Base-by-base conservation (phyloP, 2,797 vertebrate species). In the Crenichthys baileyi region DNA sequence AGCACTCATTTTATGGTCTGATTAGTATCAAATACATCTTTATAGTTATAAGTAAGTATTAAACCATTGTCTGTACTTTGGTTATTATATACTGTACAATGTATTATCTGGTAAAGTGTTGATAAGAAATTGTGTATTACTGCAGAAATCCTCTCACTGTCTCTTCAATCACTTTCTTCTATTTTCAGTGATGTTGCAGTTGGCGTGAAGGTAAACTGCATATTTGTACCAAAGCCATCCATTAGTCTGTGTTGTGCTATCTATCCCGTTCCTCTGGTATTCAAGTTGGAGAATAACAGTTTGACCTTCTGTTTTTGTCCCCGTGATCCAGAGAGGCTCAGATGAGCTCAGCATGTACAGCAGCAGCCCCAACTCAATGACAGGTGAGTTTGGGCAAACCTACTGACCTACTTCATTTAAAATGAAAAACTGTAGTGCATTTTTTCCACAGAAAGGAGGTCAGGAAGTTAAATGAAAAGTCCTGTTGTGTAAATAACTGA, bases 331-430 rank as follows among this genome's bases (percentile, higher is more conserved):
- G 98, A 98, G 98, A 97, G 97, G 97, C 96, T 99, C 98, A 94
- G 98, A 99, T 95, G 98, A 99, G 95, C 97, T 99, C 94, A 97
- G 93, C 96, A 97, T 99, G 94, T 98, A 99, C 93, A 70, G 92
- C 31, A 98, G 94, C 96, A 98, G 97, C 94, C 96, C 97, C 73
- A 98, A 94, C 93, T 96, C 98, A 86, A 96, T 98, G 92, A 97
- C 98, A 80, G 97, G 97, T 96, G 95, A 95, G 95, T 95, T 95
- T 70, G 83, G 20, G 60, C 29, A 9, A 51, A 51, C 61, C 39
- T 76, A 48, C 20, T 24, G 29, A 72, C 15, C 26, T 29, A 29
- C 70, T 71, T 71, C 8, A 29, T 65, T n/a, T 67, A 12, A 24
- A 12, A 36, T 11, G 4, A 20, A 55, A 24, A 55, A 20, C 31